Conservation (phyloP, 2,888 invertebrate genomes). For the Stenolophus ochropezus region DNA sequence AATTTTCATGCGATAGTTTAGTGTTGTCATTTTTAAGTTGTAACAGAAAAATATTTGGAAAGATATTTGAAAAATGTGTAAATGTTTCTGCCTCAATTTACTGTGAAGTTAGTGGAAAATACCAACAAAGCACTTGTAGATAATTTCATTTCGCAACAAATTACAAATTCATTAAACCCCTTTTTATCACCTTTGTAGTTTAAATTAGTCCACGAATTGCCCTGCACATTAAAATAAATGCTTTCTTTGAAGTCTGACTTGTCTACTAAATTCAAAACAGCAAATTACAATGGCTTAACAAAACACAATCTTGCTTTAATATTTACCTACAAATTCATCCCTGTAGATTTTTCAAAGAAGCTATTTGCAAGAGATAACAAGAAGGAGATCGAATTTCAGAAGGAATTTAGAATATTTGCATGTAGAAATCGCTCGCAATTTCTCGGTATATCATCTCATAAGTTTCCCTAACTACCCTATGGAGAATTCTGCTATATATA, state of each 20-base stretch:
- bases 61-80: too few species aligned
- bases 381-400: background rate
- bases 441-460: background rate
- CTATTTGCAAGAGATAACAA: slow-evolving; percentile 3
- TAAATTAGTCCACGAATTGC: background rate
- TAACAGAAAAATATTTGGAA: too few species aligned
- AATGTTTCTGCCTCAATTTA: too few species aligned
- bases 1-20: too few species aligned
- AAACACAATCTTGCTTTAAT: background rate
- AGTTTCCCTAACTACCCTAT: background rate
- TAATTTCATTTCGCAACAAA: background rate
- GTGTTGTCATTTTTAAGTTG: too few species aligned
- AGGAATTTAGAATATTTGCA: background rate
- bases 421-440: background rate
- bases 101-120: background rate
- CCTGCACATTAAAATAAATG: slow-evolving; percentile 1
- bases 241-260: slow-evolving; percentile 1
- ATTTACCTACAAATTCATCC: slow-evolving; percentile 26
- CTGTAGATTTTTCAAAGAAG: slow-evolving; percentile 5
- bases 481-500: background rate
- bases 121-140: background rate
- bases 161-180: slow-evolving; percentile 8
- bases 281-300: slow-evolving; percentile 9
- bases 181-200: slow-evolving; percentile 14
- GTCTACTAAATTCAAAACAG: slow-evolving; percentile 18